A percentile compares a stretch with the other conserved stretches of the same genome.
phyloP scores from a whole-genome alignment of 2,888 invertebrate species.

The Griposia aprilina region DNA sequence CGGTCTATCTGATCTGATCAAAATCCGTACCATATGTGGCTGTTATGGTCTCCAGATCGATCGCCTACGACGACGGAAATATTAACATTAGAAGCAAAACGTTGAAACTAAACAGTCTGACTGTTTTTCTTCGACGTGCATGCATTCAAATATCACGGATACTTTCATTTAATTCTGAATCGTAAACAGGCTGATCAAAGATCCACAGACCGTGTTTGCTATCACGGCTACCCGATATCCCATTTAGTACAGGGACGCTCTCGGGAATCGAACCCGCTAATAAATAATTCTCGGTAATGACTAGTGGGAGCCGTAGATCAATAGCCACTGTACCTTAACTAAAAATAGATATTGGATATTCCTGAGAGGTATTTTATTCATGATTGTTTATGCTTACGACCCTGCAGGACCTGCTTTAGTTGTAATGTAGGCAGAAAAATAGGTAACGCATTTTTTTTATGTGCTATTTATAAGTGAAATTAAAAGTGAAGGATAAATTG shows the following conservation, averaged over 20 bases:
- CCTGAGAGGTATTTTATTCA: constrained; percentile 39
- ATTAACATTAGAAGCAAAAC: background rate
- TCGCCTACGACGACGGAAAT: background rate
- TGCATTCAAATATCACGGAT: background rate
- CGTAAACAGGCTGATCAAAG: constrained; percentile 42
- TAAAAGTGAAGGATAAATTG: background rate
- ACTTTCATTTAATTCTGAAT: background rate
- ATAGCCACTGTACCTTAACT: constrained; percentile 51
- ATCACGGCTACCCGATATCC: constrained; percentile 57
- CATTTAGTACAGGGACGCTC: constrained; percentile 62
- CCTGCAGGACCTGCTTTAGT: background rate
- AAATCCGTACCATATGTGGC: background rate
- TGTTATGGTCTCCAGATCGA: background rate
- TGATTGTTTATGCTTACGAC: constrained; percentile 29
- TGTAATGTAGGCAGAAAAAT: background rate
- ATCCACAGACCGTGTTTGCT: constrained; percentile 51
- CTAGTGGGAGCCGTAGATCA: constrained; percentile 59
- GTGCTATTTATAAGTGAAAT: no score
- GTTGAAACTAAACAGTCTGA: background rate
- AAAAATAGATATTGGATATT: constrained; percentile 55
- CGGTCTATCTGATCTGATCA: background rate
- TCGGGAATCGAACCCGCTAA: constrained; percentile 63
- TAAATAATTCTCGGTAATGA: constrained; percentile 67
- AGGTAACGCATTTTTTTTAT: background rate
- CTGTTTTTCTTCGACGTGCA: background rate